Percentiles rank a stretch among this genome's conserved stretches.
phyloP scores from a whole-genome alignment of 1,140 invertebrate species.

The Drosophila auraria region DNA sequence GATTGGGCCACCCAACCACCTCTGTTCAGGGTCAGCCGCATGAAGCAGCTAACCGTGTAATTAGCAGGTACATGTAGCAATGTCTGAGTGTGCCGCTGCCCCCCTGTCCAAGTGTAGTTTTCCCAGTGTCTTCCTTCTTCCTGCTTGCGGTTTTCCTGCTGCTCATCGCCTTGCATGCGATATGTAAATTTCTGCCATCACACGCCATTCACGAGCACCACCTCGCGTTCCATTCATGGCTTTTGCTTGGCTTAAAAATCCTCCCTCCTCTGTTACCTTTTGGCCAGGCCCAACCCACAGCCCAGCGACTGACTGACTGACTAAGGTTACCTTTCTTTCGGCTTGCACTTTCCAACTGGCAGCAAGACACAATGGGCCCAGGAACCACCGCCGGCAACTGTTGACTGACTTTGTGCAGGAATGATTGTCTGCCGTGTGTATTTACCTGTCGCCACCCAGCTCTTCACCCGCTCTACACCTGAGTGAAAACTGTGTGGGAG shows the following conservation, averaged over 20 bases:
- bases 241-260: conserved; percentile 43
- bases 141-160: conserved; percentile 73
- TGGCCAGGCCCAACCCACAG: conserved; percentile 1
- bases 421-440: conserved; percentile 55
- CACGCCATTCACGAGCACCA: conserved; percentile 58
- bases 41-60: conserved; percentile 40
- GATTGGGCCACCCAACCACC: conserved; percentile 17
- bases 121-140: conserved; percentile 64
- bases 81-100: background rate
- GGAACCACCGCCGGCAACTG: conserved; percentile 37
- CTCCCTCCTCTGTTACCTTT: conserved; percentile 3
- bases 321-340: conserved; percentile 62
- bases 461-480: background rate
- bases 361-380: conserved; percentile 43
- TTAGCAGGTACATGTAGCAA: conserved; percentile 41
- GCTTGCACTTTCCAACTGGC: conserved; percentile 63
- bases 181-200: conserved; percentile 67
- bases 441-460: conserved; percentile 40
- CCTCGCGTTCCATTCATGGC: conserved; percentile 61
- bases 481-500: conserved; percentile 16
- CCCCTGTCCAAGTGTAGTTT: conserved; percentile 13
- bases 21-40: conserved; percentile 31
- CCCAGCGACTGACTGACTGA: conserved; percentile 38
- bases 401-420: conserved; percentile 56
- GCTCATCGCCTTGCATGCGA: conserved; percentile 58